Conservation (phyloP, 2,888 invertebrate species). For the Hylaea fasciaria region DNA sequence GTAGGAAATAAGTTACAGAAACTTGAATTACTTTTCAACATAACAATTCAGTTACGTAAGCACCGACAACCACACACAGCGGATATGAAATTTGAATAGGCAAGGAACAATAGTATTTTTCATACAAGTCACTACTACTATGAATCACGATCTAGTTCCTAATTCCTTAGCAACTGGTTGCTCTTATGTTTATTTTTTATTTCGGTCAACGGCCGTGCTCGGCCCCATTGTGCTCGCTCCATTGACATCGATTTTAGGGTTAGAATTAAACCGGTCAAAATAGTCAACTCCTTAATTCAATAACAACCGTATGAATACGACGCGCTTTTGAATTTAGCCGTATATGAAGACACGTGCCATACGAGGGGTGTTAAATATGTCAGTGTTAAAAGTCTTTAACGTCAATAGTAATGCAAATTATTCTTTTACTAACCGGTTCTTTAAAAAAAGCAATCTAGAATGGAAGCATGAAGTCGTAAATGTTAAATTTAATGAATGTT, state of each 20-base stretch:
- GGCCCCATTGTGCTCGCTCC: constrained; percentile 70
- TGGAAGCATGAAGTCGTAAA: constrained; percentile 50
- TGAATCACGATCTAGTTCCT: constrained; percentile 70
- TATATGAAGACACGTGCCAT: constrained; percentile 47
- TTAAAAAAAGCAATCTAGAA: constrained; percentile 36
- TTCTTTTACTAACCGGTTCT: constrained; percentile 41
- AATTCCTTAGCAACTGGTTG: constrained; percentile 64
- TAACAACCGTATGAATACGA: constrained; percentile 16
- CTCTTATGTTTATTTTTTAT: constrained; percentile 73
- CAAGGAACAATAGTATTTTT: constrained; percentile 38
- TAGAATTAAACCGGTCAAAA: constrained; percentile 61
- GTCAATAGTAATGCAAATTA: constrained; percentile 27
- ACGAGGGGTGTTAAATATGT: constrained; percentile 35
- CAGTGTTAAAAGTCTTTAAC: constrained; percentile 29
- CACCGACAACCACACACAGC: constrained; percentile 1
- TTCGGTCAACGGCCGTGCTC: constrained; percentile 78
- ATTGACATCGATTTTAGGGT: constrained; percentile 78
- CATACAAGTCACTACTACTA: constrained; percentile 39
- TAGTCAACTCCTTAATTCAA: constrained; percentile 33
- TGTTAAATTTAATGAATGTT: constrained; percentile 43
- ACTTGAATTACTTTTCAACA: no score
- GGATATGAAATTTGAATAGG: constrained; percentile 15
- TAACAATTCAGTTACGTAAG: no score
- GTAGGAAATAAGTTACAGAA: no score
- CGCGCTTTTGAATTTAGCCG: constrained; percentile 33